Evolutionary conservation across 1,140 invertebrate genomes (phyloP), one percentile per base, ranked within the genome.

Genomic region (Macrotrachela quadricornifera): DNA sequence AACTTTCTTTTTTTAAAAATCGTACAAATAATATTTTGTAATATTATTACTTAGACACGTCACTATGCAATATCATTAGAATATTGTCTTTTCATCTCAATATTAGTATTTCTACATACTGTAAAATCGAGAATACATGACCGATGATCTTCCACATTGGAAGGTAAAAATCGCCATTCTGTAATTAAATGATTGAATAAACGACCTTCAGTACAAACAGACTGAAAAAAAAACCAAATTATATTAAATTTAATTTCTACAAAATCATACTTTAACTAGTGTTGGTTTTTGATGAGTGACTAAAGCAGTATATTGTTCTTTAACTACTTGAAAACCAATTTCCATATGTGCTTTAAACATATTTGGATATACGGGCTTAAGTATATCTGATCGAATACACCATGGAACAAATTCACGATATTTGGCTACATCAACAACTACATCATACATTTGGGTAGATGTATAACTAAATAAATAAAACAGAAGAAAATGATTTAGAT

Each of bases 331-430:
- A 38, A 49, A 18, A 41, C 37, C 17, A 39, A 40, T 17, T 14
- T 13, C 12, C 9, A 18, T 13, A 30, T 11, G 17, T 43, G 18
- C 37, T 48, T 44, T n/a, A 17, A 47, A 42, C 12, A 41, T 16
- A 59, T 52, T 13, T 16, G 9, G 11, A 37, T 46, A 30, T 13
- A 14, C 10, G 37, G 57, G 55, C 54, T 51, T 53, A 16, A 57
- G 57, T 10, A 92, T 77, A 15, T 75, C 67, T 0, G 87, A 91
- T 61, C 80, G 79, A 63, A 81, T 86, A 64, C 92, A 96, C 74
- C 88, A 96, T 18, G 92, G 91, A 0, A 96, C 77, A 73, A 97
- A 96, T 58, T 80, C 68, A 59, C 81, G 76, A 64, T 97, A 97
- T 63, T 82, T 79, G 59, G 78, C 79, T 9, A 95, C 83, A 69